Conservation (phyloP, 1,140 invertebrate species). For the Heliothis virescens region DNA sequence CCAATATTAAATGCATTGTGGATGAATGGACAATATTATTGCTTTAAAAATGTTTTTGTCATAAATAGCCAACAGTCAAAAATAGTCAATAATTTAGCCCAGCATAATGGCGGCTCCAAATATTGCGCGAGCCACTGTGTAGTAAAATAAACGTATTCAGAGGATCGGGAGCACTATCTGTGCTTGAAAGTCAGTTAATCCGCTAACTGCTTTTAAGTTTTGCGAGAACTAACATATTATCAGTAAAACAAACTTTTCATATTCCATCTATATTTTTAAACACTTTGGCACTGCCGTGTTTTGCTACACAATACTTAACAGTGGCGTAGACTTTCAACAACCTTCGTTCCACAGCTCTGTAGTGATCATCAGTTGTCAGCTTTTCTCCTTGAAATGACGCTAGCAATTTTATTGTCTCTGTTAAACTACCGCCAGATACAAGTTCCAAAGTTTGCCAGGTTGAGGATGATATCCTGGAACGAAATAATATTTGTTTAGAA, state of each 20-base stretch:
- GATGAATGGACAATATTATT: too few relatives aligned
- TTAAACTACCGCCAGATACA: conserved; percentile 90
- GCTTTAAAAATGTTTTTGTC: too few relatives aligned
- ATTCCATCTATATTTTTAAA: conserved; percentile 61
- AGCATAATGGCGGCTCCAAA: too few relatives aligned
- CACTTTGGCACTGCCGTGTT: conserved; percentile 84
- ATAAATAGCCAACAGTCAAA: too few relatives aligned
- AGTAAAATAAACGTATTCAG: too few relatives aligned
- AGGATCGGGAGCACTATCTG: too few relatives aligned
- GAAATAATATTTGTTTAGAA: conserved; percentile 56
- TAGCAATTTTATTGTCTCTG: conserved; percentile 84
- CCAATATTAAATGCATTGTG: too few relatives aligned
- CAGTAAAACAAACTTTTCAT: background rate
- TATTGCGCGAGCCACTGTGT: too few relatives aligned
- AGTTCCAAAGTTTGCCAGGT: conserved; percentile 91
- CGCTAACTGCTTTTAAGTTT: too few relatives aligned
- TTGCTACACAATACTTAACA: conserved; percentile 90
- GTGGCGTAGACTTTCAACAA: conserved; percentile 90
- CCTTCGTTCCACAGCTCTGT: conserved; percentile 92
- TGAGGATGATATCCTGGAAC: conserved; percentile 89
- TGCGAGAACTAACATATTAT: too few relatives aligned
- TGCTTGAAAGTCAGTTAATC: too few relatives aligned
- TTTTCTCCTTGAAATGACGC: conserved; percentile 67
- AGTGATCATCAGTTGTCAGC: conserved; percentile 89
- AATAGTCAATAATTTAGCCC: too few relatives aligned